These are phyloP conservation scores for Contarinia nasturtii DNA, from an alignment of 1,140 invertebrate genomes.

Conservation along the genomic window DNA sequence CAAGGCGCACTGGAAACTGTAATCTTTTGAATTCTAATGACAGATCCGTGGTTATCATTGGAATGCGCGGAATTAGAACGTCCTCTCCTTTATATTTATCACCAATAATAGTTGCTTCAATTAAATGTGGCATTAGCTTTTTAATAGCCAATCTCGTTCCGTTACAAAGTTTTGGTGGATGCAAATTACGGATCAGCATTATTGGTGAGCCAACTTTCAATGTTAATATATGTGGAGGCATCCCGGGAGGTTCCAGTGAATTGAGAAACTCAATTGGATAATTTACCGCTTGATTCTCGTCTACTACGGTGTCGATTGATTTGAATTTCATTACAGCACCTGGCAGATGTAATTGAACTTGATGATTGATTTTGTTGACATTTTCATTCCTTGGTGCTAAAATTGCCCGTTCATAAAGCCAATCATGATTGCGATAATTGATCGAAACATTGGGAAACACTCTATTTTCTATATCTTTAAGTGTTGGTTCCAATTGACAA, in stretches of 20 bases:
- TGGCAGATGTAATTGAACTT: constrained; percentile 13
- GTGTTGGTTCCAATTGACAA: constrained; percentile 11
- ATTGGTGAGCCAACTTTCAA: constrained; percentile 24
- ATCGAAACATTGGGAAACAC: constrained; percentile 20
- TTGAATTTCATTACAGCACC: constrained; percentile 15
- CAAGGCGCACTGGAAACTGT: constrained; percentile 24
- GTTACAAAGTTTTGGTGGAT: constrained; percentile 26
- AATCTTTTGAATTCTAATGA: constrained; percentile 25
- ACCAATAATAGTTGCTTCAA: constrained; percentile 26
- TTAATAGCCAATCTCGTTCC: constrained; percentile 23
- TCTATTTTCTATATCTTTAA: constrained; percentile 17
- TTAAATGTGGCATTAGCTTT: constrained; percentile 21
- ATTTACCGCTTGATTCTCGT: constrained; percentile 18
- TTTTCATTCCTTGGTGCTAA: constrained; percentile 16
- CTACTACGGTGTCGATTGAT: constrained; percentile 19
- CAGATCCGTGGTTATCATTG: constrained; percentile 24
- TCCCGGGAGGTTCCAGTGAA: constrained; percentile 19
- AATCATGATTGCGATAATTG: constrained; percentile 21
- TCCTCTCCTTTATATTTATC: constrained; percentile 24
- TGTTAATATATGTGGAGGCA: constrained; percentile 21
- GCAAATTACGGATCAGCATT: constrained; percentile 20
- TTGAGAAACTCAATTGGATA: constrained; percentile 26
- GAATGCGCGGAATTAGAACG: constrained; percentile 24
- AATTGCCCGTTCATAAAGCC: constrained; percentile 16
- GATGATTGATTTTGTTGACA: constrained; percentile 17